A percentile compares a stretch with the other conserved stretches of the same genome.
phyloP scores from a whole-genome alignment of 2,113 vertebrate species.

The Apus apus region DNA sequence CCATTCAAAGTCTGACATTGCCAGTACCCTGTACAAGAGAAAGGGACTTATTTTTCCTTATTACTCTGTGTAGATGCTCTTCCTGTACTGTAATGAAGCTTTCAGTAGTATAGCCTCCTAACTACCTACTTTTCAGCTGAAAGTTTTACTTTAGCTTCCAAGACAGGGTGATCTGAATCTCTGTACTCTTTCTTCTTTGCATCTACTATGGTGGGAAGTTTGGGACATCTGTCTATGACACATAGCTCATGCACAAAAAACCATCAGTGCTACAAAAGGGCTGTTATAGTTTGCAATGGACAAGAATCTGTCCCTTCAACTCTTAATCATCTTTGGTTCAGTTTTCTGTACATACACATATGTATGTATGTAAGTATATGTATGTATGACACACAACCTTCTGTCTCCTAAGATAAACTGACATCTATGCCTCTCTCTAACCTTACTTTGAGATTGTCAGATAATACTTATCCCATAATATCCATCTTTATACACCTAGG shows the following conservation, averaged over 20 bases:
- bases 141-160: background rate
- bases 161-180: background rate
- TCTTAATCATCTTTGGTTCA: background rate
- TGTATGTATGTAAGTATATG: fast-evolving
- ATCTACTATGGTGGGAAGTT: background rate
- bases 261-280: background rate
- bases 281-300: background rate
- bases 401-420: background rate
- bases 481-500: background rate
- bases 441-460: background rate
- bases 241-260: background rate
- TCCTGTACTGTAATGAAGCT: background rate
- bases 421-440: background rate
- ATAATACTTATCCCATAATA: background rate
- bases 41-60: background rate
- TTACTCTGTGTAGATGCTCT: background rate
- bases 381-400: background rate
- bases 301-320: background rate
- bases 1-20: background rate
- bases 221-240: background rate
- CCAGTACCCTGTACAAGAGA: background rate
- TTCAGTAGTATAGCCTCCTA: background rate
- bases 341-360: background rate
- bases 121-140: background rate
- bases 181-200: background rate